phyloP scores from a whole-genome alignment of 2,797 vertebrate genomes.

The Eptatretus atami region DNA sequence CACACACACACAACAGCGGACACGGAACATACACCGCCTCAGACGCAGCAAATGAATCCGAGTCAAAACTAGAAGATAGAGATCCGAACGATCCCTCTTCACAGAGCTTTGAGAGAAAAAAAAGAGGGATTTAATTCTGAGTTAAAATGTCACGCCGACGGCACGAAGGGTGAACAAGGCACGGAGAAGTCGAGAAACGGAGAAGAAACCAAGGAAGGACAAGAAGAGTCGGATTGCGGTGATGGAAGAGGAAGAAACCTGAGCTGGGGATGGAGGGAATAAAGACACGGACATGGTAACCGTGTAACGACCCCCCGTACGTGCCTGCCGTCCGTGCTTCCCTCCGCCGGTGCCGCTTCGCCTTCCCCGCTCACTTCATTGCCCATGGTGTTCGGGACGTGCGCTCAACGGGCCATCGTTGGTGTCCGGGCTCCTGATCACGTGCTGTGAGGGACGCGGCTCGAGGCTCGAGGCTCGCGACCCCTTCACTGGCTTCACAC shows the following conservation, averaged over 20 bases:
- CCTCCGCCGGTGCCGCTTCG: neutral
- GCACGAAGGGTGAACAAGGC: neutral
- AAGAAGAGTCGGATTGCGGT: no score
- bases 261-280: neutral
- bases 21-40: no score
- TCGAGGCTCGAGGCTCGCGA: no score
- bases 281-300: neutral
- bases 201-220: neutral
- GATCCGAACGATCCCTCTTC: no score
- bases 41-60: no score
- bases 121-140: neutral
- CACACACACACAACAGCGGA: neutral
- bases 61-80: neutral
- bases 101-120: neutral
- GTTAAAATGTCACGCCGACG: neutral
- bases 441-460: no score
- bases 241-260: no score
- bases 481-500: neutral
- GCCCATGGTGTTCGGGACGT: neutral
- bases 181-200: neutral
- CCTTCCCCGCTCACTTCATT: constrained; percentile 4
- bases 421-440: neutral
- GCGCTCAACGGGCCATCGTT: neutral
- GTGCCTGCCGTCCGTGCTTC: neutral
- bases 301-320: neutral